Evolutionary conservation across 2,888 invertebrate genomes (phyloP).

Genomic region (Anarsia innoxiella): DNA sequence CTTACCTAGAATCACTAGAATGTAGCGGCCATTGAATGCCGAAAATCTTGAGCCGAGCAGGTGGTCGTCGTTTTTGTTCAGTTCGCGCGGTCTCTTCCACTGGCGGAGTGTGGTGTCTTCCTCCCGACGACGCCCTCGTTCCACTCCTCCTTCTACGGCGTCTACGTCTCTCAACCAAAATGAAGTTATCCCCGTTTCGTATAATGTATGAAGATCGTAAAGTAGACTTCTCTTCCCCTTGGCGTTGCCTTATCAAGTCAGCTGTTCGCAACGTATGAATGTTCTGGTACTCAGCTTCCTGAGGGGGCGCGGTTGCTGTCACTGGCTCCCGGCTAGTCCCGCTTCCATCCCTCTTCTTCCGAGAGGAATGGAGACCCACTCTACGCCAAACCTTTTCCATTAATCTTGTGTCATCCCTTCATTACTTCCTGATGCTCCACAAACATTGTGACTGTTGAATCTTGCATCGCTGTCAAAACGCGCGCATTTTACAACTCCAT

Average conservation of each 20-base stretch:
- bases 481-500: constrained; percentile 4
- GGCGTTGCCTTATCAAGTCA: constrained; percentile 67
- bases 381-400: constrained; percentile 76
- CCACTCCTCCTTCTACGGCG: constrained; percentile 64
- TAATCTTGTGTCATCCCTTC: constrained; percentile 71
- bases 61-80: constrained; percentile 65
- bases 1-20: constrained; percentile 67
- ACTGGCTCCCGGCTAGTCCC: constrained; percentile 60
- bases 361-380: constrained; percentile 75
- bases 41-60: constrained; percentile 66
- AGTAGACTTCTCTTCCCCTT: constrained; percentile 69
- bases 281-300: constrained; percentile 68
- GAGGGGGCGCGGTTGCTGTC: constrained; percentile 51
- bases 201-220: constrained; percentile 69
- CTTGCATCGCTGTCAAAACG: constrained; percentile 7
- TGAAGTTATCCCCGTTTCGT: constrained; percentile 69
- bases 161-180: constrained; percentile 64
- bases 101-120: constrained; percentile 65
- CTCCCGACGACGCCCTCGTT: constrained; percentile 62
- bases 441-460: constrained; percentile 5
- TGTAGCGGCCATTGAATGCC: constrained; percentile 73
- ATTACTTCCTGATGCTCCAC: constrained; percentile 31
- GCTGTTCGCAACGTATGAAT: constrained; percentile 69
- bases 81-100: constrained; percentile 57
- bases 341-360: constrained; percentile 74